These are phyloP conservation scores for Crepidodera aurea DNA, from an alignment of 2,888 invertebrate species.

Conservation along the genomic window DNA sequence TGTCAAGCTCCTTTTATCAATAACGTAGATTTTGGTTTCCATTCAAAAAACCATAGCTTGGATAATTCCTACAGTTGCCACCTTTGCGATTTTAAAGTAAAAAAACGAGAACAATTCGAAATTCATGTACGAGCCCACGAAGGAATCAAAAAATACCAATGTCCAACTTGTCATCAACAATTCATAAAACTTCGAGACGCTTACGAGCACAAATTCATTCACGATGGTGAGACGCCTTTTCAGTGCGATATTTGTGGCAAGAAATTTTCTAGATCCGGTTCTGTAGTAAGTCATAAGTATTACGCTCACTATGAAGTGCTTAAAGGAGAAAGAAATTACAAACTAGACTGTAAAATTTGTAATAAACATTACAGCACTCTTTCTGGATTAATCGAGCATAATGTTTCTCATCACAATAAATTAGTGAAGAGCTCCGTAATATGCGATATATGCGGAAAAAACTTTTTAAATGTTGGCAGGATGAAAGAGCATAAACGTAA, in stretches of 20 bases:
- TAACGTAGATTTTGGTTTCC: slow-evolving; percentile 53
- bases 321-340: slow-evolving; percentile 53
- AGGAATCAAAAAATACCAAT: slow-evolving; percentile 45
- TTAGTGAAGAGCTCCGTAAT: slow-evolving; percentile 59
- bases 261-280: slow-evolving; percentile 64
- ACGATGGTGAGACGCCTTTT: slow-evolving; percentile 62
- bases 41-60: slow-evolving; percentile 52
- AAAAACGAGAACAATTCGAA: slow-evolving; percentile 45
- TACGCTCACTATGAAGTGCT: slow-evolving; percentile 64
- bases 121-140: slow-evolving; percentile 43
- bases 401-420: slow-evolving; percentile 46
- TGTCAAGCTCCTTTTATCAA: slow-evolving; percentile 64
- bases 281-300: slow-evolving; percentile 63
- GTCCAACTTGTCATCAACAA: slow-evolving; percentile 49
- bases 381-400: slow-evolving; percentile 54
- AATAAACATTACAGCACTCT: slow-evolving; percentile 56
- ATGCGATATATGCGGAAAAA: slow-evolving; percentile 67
- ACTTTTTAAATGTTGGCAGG: slow-evolving; percentile 49
- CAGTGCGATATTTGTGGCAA: slow-evolving; percentile 57
- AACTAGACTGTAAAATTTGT: slow-evolving; percentile 57
- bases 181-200: slow-evolving; percentile 43
- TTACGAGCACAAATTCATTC: slow-evolving; percentile 56
- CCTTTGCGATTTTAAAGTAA: slow-evolving; percentile 50
- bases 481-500: slow-evolving; percentile 45
- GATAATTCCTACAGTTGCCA: slow-evolving; percentile 53